Conservation (phyloP, 2,113 vertebrate genomes). For the Anas platyrhynchos region DNA sequence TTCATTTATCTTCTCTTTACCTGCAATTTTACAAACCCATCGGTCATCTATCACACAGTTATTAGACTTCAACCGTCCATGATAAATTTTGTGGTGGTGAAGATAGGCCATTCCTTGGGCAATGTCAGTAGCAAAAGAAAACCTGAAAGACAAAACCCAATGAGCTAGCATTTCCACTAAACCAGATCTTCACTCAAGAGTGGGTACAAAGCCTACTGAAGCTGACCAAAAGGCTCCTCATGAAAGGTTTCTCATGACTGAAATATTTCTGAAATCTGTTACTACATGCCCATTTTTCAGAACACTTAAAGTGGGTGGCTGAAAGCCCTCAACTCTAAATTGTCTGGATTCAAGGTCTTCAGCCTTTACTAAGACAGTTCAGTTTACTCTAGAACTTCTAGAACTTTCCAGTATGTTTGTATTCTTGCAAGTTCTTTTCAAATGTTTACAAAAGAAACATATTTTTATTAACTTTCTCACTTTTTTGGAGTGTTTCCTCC, state of each 20-base stretch:
- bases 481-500: background rate
- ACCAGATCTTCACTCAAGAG: background rate
- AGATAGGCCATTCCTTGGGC: constrained; percentile 86
- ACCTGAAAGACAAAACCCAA: constrained; percentile 69
- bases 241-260: background rate
- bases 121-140: constrained; percentile 87
- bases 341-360: background rate
- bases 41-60: constrained; percentile 87
- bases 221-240: background rate
- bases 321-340: background rate
- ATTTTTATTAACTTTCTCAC: background rate
- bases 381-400: background rate
- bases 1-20: constrained; percentile 38
- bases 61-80: constrained; percentile 81
- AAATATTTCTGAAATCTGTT: background rate
- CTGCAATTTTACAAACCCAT: constrained; percentile 90
- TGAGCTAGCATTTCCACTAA: background rate
- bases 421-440: background rate
- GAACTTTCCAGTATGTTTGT: background rate
- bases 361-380: background rate
- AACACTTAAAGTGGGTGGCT: background rate
- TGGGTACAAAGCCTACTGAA: background rate
- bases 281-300: background rate
- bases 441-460: background rate
- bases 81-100: constrained; percentile 83